phyloP scores from a whole-genome alignment of 2,888 invertebrate species.

The Tipula helvola region DNA sequence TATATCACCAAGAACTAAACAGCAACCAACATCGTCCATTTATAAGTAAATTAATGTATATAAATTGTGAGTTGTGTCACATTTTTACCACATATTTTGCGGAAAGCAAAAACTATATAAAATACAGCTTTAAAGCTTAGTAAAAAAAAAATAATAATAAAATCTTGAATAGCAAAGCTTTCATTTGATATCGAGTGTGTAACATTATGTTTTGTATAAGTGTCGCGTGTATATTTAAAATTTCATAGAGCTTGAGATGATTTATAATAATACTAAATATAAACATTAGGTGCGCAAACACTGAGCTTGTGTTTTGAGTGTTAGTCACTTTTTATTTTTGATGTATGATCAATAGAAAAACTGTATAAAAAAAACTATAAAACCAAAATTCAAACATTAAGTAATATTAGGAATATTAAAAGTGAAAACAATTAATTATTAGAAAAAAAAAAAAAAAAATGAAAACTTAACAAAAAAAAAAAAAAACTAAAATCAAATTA shows the following conservation, averaged over 20 bases:
- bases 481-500: neutral
- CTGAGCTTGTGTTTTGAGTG: neutral
- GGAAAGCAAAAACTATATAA: neutral
- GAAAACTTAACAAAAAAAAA: neutral
- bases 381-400: neutral
- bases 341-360: neutral
- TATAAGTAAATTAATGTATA: too few species aligned
- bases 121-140: neutral
- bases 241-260: neutral
- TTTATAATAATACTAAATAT: neutral
- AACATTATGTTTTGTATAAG: neutral
- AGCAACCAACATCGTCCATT: too few species aligned
- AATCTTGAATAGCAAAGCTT: neutral
- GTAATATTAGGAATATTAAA: constrained; percentile 20
- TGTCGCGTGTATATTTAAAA: neutral
- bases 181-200: neutral
- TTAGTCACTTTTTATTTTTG: neutral
- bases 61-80: too few species aligned
- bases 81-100: neutral
- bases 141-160: neutral
- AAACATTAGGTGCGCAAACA: neutral
- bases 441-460: neutral
- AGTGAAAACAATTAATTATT: neutral
- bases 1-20: too few species aligned
- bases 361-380: neutral